These are phyloP conservation scores for Nysson spinosus DNA, from an alignment of 2,888 invertebrate species.

Conservation along the genomic window DNA sequence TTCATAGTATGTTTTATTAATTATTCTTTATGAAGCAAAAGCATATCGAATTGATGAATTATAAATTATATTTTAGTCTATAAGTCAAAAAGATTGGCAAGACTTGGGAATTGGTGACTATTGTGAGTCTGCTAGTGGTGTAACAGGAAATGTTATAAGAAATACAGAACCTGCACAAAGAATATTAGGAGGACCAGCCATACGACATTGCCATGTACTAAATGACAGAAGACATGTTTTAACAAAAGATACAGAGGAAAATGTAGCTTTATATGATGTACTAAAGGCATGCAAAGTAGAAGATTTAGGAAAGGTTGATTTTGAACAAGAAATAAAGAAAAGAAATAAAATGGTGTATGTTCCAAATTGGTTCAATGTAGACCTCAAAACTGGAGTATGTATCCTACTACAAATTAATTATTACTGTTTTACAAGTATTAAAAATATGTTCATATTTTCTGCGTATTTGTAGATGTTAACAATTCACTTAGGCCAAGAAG, in stretches of 20 bases:
- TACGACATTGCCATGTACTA: conserved; percentile 93
- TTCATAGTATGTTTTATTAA: too few species aligned
- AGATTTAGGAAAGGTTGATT: conserved; percentile 93
- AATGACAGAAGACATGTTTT: conserved; percentile 98
- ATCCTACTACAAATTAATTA: conserved; percentile 1
- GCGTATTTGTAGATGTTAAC: conserved; percentile 96
- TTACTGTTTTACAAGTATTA: background rate
- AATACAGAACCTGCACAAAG: conserved; percentile 76
- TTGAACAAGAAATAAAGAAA: conserved; percentile 95
- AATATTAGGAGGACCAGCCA: conserved; percentile 94
- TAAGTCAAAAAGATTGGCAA: conserved; percentile 74
- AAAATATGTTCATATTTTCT: conserved; percentile 33
- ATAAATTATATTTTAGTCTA: conserved; percentile 59
- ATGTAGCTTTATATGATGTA: conserved; percentile 96
- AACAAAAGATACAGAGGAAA: conserved; percentile 95
- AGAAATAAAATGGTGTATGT: conserved; percentile 95
- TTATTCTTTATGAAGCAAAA: background rate
- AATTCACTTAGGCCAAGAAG: conserved; percentile 97
- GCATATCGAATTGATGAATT: background rate
- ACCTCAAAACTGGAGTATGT: conserved; percentile 95
- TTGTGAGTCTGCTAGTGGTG: conserved; percentile 67
- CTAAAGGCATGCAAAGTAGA: conserved; percentile 91
- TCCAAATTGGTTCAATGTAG: conserved; percentile 99
- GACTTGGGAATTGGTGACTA: conserved; percentile 68
- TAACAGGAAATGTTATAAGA: conserved; percentile 67